A percentile compares a stretch with the other conserved stretches of the same genome.
phyloP scores from a whole-genome alignment of 2,888 invertebrate species.

The Drosophila acutilabella region DNA sequence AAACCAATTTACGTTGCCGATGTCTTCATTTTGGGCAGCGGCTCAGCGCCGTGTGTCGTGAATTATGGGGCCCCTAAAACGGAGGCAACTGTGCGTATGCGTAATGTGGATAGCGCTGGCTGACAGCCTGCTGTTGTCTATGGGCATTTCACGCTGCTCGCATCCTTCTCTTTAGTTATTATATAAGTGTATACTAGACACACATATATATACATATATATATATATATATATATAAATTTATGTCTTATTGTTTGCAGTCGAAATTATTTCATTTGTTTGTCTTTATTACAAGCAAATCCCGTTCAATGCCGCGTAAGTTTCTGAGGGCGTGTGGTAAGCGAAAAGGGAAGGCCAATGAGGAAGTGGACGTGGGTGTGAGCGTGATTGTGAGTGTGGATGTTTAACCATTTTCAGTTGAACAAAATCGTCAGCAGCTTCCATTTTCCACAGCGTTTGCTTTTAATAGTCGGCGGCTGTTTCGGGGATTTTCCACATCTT shows the following conservation, averaged over 20 bases:
- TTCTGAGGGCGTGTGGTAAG: slow-evolving; percentile 2
- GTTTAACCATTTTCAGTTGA: slow-evolving; percentile 45
- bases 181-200: slow-evolving; percentile 30
- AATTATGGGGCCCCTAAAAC: slow-evolving; percentile 69
- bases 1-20: slow-evolving; percentile 80
- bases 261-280: slow-evolving; percentile 83
- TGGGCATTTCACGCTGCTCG: slow-evolving; percentile 39
- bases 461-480: slow-evolving; percentile 71
- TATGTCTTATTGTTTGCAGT: slow-evolving; percentile 81
- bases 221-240: slow-evolving; percentile 68
- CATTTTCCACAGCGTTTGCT: slow-evolving; percentile 78
- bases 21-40: slow-evolving; percentile 73
- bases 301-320: slow-evolving; percentile 63
- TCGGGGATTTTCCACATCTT: slow-evolving; percentile 79
- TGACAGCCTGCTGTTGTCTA: slow-evolving; percentile 45
- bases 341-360: background rate
- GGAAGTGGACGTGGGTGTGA: slow-evolving; percentile 3
- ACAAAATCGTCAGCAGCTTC: slow-evolving; percentile 32
- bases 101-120: slow-evolving; percentile 60
- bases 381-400: background rate
- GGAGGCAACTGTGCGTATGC: slow-evolving; percentile 76
- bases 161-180: slow-evolving; percentile 47
- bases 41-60: slow-evolving; percentile 75
- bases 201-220: no score
- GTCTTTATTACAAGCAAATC: slow-evolving; percentile 78